Evolutionary conservation across 2,113 vertebrate genomes (phyloP).

Genomic region (Procavia capensis): DNA sequence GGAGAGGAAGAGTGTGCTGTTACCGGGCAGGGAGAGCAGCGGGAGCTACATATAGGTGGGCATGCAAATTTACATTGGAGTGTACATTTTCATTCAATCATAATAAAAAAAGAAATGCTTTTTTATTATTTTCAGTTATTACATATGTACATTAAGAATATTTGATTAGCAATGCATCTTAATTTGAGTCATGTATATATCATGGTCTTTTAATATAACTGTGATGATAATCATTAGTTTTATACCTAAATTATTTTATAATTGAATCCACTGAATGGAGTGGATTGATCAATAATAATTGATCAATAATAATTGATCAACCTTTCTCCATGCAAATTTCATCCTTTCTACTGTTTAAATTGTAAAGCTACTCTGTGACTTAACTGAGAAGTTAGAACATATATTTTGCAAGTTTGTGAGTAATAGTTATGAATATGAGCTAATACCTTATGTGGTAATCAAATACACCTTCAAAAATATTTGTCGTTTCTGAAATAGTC

Average conservation of each 20-base stretch:
- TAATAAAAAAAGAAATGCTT: neutral
- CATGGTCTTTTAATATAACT: neutral
- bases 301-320: neutral
- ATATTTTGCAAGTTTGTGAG: neutral
- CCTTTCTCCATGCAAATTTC: neutral
- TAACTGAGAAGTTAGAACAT: neutral
- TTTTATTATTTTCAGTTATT: neutral
- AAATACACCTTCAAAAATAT: neutral
- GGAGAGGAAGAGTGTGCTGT: too few species aligned
- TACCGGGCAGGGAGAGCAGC: too few species aligned
- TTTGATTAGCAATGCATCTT: neutral
- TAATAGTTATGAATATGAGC: neutral
- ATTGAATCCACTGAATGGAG: too few species aligned
- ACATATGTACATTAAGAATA: neutral
- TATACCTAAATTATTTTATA: too few species aligned
- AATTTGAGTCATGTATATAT: neutral
- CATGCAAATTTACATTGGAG: too few species aligned
- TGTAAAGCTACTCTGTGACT: neutral
- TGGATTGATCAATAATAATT: too few species aligned
- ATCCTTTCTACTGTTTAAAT: neutral
- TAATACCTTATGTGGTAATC: neutral
- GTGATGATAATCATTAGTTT: neutral
- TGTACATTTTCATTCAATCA: too few species aligned
- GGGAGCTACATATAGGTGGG: too few species aligned
- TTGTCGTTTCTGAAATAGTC: neutral